Base-by-base conservation (phyloP, 1,140 invertebrate species). In the Papilio polytes region DNA sequence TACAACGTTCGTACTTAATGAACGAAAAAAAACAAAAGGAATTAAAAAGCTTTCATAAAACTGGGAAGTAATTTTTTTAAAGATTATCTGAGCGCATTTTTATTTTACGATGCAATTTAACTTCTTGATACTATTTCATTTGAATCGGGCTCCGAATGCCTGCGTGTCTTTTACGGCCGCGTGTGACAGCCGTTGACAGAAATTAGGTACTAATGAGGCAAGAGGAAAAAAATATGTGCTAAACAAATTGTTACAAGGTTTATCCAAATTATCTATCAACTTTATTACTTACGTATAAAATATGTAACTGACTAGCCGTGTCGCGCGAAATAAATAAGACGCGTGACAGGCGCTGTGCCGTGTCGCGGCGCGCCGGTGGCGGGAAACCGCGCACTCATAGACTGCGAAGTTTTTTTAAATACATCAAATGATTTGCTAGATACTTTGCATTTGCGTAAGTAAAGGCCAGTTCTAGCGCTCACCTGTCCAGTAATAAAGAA, bases 241-340 rank as follows among this genome's bases (percentile, higher is more conserved):
- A 76, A 76, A 76, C 74, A 76, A 76, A 76, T 76, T 76, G 74
- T 76, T 76, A 76, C 74, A 76, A 76, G 74, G 74, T 51, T 76
- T 76, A 76, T 76, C 48, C 44, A 76, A 76, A 76, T 76, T 76
- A 76, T 76, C 74, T 76, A 76, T 48, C 46, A 76, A 51, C 20
- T 76, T 76, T 76, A 76, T 76, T 76, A 46, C 74, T 76, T 53
- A 51, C 74, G 18, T 20, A 20, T 76, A 46, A 76, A 76, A 76
- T 76, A 76, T 51, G 20, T 76, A 76, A 76, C 22, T 46, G 41
- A 76, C 26, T 46, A 12, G 74, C 41, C 41, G 44, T 12, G 74
- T 46, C 44, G 46, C 20, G 73, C n/a, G 20, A 22, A 20, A 48
- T 76, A 76, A 76, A 76, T 76, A 48, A 73, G 36, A 73, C 18